Percentiles rank a stretch among this genome's conserved stretches.
Evolutionary conservation across 2,888 invertebrate genomes (phyloP).

Genomic region (Agrochola macilenta): DNA sequence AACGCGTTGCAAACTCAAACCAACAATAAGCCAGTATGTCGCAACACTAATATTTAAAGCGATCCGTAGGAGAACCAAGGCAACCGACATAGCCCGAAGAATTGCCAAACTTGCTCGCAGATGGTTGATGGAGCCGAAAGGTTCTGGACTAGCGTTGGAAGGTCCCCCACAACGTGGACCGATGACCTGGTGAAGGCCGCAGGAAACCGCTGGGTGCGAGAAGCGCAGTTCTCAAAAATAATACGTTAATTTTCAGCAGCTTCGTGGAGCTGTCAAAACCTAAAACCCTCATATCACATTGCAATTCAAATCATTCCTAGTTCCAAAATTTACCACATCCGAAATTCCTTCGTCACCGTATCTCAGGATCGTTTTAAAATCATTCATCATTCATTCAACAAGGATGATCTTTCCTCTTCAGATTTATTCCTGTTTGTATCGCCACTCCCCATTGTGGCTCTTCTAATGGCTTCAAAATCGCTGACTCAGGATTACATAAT

Average conservation of each 20-base stretch:
- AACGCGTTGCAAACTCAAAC: not conserved
- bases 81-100: too few species aligned
- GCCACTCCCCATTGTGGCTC: conserved; percentile 77
- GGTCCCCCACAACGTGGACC: too few species aligned
- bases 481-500: conserved; percentile 70
- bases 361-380: conserved; percentile 83
- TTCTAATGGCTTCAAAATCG: conserved; percentile 79
- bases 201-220: too few species aligned
- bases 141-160: too few species aligned
- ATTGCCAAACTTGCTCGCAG: too few species aligned
- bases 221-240: not conserved
- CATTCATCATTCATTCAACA: conserved; percentile 82
- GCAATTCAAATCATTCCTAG: not conserved
- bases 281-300: not conserved
- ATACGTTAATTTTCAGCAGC: not conserved
- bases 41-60: not conserved
- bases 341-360: conserved; percentile 25
- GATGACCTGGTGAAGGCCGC: too few species aligned
- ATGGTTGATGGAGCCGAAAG: too few species aligned
- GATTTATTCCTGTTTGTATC: conserved; percentile 84
- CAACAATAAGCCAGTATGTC: not conserved
- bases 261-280: not conserved
- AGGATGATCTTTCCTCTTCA: conserved; percentile 75
- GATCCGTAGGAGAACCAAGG: too few species aligned
- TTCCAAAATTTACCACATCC: conserved; percentile 31